Evolutionary conservation across 30 jellyfish, hydroid and myxozoan species (phyloP), one percentile per base, ranked within the genome.

Genomic region (Nemopilema nomurai): DNA sequence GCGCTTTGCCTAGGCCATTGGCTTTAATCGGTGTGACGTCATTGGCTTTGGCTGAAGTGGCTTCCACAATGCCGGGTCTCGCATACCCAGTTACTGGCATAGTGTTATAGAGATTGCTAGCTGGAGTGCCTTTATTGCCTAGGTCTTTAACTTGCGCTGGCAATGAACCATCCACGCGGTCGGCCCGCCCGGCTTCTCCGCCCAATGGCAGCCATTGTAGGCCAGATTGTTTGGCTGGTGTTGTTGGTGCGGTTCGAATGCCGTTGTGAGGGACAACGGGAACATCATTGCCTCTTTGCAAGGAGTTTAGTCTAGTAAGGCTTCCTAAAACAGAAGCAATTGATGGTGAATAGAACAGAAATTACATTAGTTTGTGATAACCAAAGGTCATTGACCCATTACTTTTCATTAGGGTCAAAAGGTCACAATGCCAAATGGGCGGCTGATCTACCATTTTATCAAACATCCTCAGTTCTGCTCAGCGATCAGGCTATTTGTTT

Each of bases 191-290:
- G 30, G 70, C 69, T 16, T 68, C 67, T 52, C 86, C 73, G 0
- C 76, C 82, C 28, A 83, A 65, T 57, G 91, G 86, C 0, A 83
- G 74, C 91, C 91, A 83, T 57, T 83, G 91, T 22, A 83, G 78
- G 9, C 91, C 91, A 22, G 91, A 75, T 31, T 83, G 91, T 65
- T 71, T 70, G 19, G 74, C 52, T 9, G 86, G 85, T 25, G 91
- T 71, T 18, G 79, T 63, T 4, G 81, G 81, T n/a, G 89, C 89
- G 17, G 89, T 66, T 4, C 89, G 71, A 13, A 25, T 30, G 6
- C 89, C 89, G 33, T 79, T 27, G 24, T 79, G 73, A 1, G 67
- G 80, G 65, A 51, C 17, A 63, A 49, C 52, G 74, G 89, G 89
- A 19, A 50, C 21, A 28, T 66, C 82, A 13, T 25, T 30, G 1